Base-by-base conservation (phyloP, 2,888 invertebrate genomes). In the Parasteatoda lunata region DNA sequence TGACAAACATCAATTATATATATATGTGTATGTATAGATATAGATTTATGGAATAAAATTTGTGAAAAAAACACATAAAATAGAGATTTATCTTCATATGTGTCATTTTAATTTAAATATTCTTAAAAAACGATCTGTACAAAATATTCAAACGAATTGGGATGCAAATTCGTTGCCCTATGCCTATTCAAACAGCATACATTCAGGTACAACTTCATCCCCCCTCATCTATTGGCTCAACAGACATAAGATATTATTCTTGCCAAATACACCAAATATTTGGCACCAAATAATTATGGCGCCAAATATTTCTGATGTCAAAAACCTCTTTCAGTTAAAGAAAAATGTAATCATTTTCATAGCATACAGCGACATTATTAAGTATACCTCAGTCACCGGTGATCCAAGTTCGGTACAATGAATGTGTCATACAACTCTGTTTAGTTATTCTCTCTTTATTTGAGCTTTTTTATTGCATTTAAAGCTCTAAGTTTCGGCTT, bases 41-140 rank as follows among this genome's bases (percentile, higher is more conserved):
- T 81, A 82, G 76, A 76, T 71, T 78, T 84, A 78, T 77, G 85
- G 85, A 86, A 86, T 86, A 86, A 86, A 86, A 86, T 75, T 66
- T 81, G 70, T 77, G 64, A 71, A 77, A 84, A 30, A 30, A 80
- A 86, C 84, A 86, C 80, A 86, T 77, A 86, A 80, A 80, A 86
- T 77, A 86, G 76, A 77, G 69, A 80, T 86, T 65, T 80, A 52
- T 79, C 30, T 68, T 13, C 9, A 52, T 47, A 75, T 75, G 76
- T 79, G 15, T 86, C 47, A 86, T 65, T 71, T 76, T 69, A 65
- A 78, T 69, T 84, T 84, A 84, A 84, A 84, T 86, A 86, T 77
- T 77, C 75, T 75, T 72, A 75, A 76, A 80, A 84, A 80, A 85
- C 76, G 75, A 80, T 15, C 65, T 85, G 64, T 85, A 86, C 85